Base-by-base conservation (phyloP, 2,888 invertebrate genomes). In the Diadegma fenestrale region DNA sequence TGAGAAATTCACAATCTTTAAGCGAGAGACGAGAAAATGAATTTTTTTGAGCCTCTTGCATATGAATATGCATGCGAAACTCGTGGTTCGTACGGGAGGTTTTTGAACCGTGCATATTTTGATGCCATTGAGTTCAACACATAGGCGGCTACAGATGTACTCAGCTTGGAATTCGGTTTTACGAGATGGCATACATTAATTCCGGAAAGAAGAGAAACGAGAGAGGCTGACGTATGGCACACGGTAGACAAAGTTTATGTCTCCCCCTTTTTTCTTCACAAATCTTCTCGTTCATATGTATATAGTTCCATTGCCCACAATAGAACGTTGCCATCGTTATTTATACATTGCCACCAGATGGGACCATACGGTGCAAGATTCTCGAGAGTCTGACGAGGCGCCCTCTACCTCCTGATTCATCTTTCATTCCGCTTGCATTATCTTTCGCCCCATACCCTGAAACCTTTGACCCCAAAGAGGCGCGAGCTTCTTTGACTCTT, bases 301-400 rank as follows among this genome's bases (percentile, higher is more conserved):
- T 58, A 26, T 33, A 48, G 12, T 5, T 41, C 41, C 58, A 66
- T 68, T 66, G 51, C 82, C 89, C 89, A 91, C 91, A 91, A 91
- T 92, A 91, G 91, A 89, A 87, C 87, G 84, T 85, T 82, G 85
- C 87, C 82, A 80, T 17, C 77, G 90, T 91, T 92, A 92, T 92
- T 92, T 92, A 92, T 92, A 91, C 89, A 90, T 91, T 90, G 88
- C 80, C 75, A 84, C 90, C 91, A 91, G 91, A 90, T 91, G 91
- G 87, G 84, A 84, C 87, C 91, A 90, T 90, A 90, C 87, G 89
- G 82, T 84, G 77, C 63, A 61, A 48, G 51, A 43, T 51, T 63
- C 58, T 58, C 82, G 54, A 54, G 54, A 54, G 41, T 26, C 82
- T 66, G 43, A 69, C 71, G 45, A 63, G 82, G 82, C 85, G 48